Evolutionary conservation across 2,113 vertebrate genomes (phyloP), one percentile per base, ranked within the genome.

Genomic region (Saguinus imperator): DNA sequence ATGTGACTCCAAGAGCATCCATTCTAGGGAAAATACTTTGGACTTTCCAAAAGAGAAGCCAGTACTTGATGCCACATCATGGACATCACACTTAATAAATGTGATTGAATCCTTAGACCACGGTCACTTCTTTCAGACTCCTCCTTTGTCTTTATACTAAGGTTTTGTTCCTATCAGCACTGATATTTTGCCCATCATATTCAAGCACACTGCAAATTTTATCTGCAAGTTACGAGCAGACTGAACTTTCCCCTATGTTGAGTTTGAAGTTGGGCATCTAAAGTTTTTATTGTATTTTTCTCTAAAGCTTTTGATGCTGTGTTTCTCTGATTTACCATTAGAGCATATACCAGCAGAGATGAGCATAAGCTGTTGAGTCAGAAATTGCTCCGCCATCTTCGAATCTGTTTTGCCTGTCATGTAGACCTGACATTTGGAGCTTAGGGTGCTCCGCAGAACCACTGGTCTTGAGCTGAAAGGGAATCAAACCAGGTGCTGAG

Each of bases 111-210:
- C 6, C 1, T 48, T 4, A 52, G 80, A 14, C 40, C 10, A 0
- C 7, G 17, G 21, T 18, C 16, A 4, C 45, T 21, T 68, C 17
- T 3, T 37, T 64, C 25, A 8, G 77, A 2, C 27, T 8, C 52
- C 75, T 40, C 77, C n/a, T 35, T 25, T 13, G 64, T 45, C 87
- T 75, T 80, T 10, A 4, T 12, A 7, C 7, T 25, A 40, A 40
- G 17, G 61, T 68, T 25, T 75, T 88, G 16, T 55, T 48, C 81
- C 72, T 8, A 17, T 13, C 43, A 61, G 72, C 45, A 16, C 43
- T 43, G 1, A 16, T 27, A 3, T 29, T 87, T 48, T n/a, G 4
- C 57, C 35, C 8, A 1, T 21, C 1, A 0, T 43, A 2, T 64
- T 66, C 72, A 77, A 43, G 61, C 55, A 57, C 1, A 3, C 9